A percentile compares a stretch with the other conserved stretches of the same genome.
Conservation (phyloP, 2,888 invertebrate species). For the Unio delphinus region DNA sequence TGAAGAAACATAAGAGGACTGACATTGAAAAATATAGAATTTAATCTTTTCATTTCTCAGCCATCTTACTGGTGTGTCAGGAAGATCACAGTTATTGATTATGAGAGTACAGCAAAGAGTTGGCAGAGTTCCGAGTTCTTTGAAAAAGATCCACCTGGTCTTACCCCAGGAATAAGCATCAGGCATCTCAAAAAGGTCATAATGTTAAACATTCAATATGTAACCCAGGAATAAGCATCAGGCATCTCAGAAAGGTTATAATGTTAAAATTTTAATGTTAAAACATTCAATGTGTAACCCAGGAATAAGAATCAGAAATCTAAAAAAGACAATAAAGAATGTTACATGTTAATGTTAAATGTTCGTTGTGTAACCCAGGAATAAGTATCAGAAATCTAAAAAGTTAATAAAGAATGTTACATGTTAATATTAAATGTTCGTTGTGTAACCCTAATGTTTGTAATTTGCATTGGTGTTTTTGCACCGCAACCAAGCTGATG, state of each 20-base stretch:
- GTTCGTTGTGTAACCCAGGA: too few relatives aligned
- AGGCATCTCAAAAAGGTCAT: constrained; percentile 63
- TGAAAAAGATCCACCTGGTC: constrained; percentile 74
- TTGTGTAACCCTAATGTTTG: too few relatives aligned
- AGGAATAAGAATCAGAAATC: constrained; percentile 74
- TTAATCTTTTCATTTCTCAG: constrained; percentile 31
- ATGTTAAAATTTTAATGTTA: too few relatives aligned
- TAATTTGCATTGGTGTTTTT: too few relatives aligned
- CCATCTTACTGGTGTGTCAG: constrained; percentile 67
- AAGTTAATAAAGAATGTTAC: too few relatives aligned
- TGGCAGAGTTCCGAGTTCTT: constrained; percentile 51
- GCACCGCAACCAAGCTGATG: too few relatives aligned
- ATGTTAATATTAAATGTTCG: too few relatives aligned
- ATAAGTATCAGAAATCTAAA: too few relatives aligned
- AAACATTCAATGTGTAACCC: constrained; percentile 37
- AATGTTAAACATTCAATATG: background rate
- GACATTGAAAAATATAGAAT: background rate
- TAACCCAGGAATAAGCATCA: too few relatives aligned
- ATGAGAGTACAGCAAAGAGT: constrained; percentile 9
- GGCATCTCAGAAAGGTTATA: too few relatives aligned
- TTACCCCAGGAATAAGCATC: constrained; percentile 75
- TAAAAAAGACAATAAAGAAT: constrained; percentile 56
- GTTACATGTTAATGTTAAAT: background rate
- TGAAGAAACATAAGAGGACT: too few relatives aligned
- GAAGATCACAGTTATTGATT: constrained; percentile 11